Evolutionary conservation across 2,888 invertebrate species (phyloP).

Genomic region (Capitulum mitella): DNA sequence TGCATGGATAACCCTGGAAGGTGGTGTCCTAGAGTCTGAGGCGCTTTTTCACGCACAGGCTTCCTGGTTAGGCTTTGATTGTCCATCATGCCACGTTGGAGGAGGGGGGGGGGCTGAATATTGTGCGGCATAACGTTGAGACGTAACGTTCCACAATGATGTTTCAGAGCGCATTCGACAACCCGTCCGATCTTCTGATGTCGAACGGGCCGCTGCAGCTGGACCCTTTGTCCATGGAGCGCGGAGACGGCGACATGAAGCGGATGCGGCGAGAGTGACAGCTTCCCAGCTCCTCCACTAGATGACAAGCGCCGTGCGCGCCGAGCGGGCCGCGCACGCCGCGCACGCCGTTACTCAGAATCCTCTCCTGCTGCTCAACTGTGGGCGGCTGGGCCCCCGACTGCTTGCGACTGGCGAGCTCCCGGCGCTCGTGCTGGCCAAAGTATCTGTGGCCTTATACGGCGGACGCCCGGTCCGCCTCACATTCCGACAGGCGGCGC

Average conservation of each 20-base stretch:
- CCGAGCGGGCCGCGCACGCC: not conserved
- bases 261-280: slow-evolving; percentile 11
- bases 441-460: not conserved
- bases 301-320: not conserved
- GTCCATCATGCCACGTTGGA: no score
- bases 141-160: no score
- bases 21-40: no score
- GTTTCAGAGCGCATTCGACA: slow-evolving; percentile 1
- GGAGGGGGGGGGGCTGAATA: no score
- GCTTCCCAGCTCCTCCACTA: not conserved
- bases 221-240: not conserved
- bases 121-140: no score
- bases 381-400: not conserved
- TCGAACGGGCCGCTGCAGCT: slow-evolving; percentile 12
- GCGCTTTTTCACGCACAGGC: no score
- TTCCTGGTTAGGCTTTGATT: no score
- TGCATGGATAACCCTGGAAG: no score
- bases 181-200: not conserved
- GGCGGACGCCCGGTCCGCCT: not conserved
- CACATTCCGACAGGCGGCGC: not conserved
- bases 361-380: not conserved
- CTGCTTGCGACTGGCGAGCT: no score
- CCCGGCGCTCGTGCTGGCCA: not conserved
- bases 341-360: not conserved
- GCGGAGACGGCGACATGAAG: slow-evolving; percentile 21